Percentiles rank a stretch among this genome's conserved stretches.
Conservation (phyloP, 2,113 vertebrate species). For the Abramis brama region DNA sequence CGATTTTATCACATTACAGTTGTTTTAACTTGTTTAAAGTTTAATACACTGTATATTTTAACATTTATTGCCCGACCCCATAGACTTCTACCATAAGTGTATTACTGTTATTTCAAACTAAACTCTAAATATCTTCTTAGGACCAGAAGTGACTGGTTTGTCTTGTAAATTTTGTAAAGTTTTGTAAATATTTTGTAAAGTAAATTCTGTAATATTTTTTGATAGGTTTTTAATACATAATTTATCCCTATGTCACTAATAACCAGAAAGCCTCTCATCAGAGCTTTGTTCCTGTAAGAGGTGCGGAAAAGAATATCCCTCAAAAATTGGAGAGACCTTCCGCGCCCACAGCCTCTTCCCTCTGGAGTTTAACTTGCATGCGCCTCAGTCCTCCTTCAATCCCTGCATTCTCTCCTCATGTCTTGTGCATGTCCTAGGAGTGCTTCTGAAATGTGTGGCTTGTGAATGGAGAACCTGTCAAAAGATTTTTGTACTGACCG, state of each 20-base stretch:
- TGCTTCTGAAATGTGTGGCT: slow-evolving; percentile 80
- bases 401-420: slow-evolving; percentile 74
- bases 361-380: slow-evolving; percentile 73
- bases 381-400: slow-evolving; percentile 59
- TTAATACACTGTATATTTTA: not conserved
- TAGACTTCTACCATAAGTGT: not conserved
- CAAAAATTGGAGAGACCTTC: not conserved
- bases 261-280: not conserved
- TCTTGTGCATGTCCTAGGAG: slow-evolving; percentile 78
- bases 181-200: not conserved
- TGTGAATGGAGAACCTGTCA: slow-evolving; percentile 79
- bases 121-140: not conserved
- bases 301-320: not conserved
- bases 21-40: no score
- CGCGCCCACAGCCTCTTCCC: slow-evolving; percentile 28
- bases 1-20: not conserved
- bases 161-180: not conserved
- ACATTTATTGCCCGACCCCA: not conserved
- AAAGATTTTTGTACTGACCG: slow-evolving; percentile 49
- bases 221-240: not conserved
- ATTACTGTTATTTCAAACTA: not conserved
- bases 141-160: not conserved
- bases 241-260: not conserved
- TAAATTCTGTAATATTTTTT: not conserved
- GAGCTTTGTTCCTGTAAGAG: not conserved